Conservation (phyloP, 2,888 invertebrate genomes). For the Leptarthrus brevirostris region DNA sequence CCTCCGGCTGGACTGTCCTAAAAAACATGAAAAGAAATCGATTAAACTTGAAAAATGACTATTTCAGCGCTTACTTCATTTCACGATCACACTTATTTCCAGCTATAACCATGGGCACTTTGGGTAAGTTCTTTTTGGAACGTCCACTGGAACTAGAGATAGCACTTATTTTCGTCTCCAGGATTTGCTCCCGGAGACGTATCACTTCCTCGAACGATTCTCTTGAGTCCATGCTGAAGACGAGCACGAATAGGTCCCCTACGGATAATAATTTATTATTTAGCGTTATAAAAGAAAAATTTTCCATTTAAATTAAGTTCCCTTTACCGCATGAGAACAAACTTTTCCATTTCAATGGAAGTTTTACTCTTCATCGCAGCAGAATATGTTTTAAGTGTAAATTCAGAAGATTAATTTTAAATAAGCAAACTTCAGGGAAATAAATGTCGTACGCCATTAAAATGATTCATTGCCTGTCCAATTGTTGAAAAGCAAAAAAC, state of each 20-base stretch:
- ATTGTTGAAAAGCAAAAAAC: too few species aligned
- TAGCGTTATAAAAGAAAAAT: neutral
- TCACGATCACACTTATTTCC: conserved; percentile 90
- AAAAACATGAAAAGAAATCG: conserved; percentile 22
- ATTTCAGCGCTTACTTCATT: conserved; percentile 72
- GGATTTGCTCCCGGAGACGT: conserved; percentile 81
- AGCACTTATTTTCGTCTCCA: conserved; percentile 84
- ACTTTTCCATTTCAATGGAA: too few species aligned
- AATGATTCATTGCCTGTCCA: too few species aligned
- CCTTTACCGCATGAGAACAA: too few species aligned
- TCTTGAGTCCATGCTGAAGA: conserved; percentile 86
- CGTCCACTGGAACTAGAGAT: conserved; percentile 72
- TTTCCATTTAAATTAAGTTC: too few species aligned
- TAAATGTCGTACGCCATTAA: too few species aligned
- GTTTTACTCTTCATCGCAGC: too few species aligned
- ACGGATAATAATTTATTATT: conserved; percentile 33
- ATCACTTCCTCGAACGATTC: conserved; percentile 88
- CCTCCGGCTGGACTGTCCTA: conserved; percentile 82
- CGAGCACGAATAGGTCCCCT: conserved; percentile 84
- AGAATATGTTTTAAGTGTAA: too few species aligned
- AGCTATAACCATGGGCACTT: conserved; percentile 87
- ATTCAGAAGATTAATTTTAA: too few species aligned
- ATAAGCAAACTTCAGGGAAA: too few species aligned
- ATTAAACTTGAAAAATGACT: neutral
- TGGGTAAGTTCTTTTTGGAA: conserved; percentile 73